A percentile compares a stretch with the other conserved stretches of the same genome.
Conservation (phyloP, 37 sponge, comb jelly and placozoan species). For the Mnemiopsis leidyi region DNA sequence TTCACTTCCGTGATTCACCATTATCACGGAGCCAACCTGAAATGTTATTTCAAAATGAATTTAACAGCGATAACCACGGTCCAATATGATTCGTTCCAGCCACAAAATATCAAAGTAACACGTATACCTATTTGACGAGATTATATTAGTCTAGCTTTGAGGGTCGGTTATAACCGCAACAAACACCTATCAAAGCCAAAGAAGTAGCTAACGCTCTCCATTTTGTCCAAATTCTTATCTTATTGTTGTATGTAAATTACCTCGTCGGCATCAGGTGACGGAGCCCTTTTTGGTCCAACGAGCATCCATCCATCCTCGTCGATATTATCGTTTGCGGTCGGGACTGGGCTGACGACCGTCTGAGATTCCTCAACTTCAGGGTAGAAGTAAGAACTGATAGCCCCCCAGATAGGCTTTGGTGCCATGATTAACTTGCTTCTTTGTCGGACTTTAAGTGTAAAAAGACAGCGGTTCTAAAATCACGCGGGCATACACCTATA, state of each 20-base stretch:
- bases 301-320: conserved; percentile 56
- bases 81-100: no score
- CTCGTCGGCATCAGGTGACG: conserved; percentile 53
- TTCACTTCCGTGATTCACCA: conserved; percentile 15
- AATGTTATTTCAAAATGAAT: no score
- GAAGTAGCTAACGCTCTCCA: no score
- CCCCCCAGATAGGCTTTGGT: conserved; percentile 58
- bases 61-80: no score
- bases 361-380: not conserved
- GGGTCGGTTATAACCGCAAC: no score
- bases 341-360: not conserved
- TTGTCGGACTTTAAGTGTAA: not conserved
- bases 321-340: not conserved
- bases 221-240: no score
- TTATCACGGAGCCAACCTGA: conserved; percentile 42
- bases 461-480: not conserved
- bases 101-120: no score
- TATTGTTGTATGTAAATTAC: no score
- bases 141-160: no score
- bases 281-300: conserved; percentile 17
- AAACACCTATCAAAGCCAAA: no score
- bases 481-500: not conserved
- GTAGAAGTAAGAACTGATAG: conserved; percentile 42
- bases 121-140: no score
- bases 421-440: conserved; percentile 19